Evolutionary conservation across 2,888 invertebrate genomes (phyloP), one percentile per base, ranked within the genome.

Genomic region (Cotesia congregata): DNA sequence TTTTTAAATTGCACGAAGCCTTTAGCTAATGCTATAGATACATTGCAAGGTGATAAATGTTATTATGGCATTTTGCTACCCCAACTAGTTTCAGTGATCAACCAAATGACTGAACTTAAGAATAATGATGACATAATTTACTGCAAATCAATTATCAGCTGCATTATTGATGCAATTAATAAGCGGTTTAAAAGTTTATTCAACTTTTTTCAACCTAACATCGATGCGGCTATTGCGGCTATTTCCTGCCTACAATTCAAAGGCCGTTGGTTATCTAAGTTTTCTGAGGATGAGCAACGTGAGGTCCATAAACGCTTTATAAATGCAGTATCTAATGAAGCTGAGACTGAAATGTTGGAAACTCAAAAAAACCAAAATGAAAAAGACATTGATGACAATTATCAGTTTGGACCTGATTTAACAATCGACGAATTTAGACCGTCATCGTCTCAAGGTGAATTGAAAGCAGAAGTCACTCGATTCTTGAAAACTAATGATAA

Each of bases 211-310:
- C 9, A 71, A 40, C 30, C 60, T n/a, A 39, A 73, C 6, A 61
- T 15, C 17, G 62, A 73, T n/a, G n/a, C n/a, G n/a, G n/a, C n/a
- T n/a, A n/a, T n/a, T 61, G 73, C 77, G 69, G 74, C 74, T 12
- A 38, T 77, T 15, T 64, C 74, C 0, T 74, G 74, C 74, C 77
- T 70, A 39, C 64, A 70, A 64, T 69, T 74, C 17, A 77, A 77
- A 74, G 74, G 73, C 5, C 74, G 69, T 69, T 74, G 77, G 77
- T 41, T 77, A 5, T n/a, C 62, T 41, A 41, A 40, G 7, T 73
- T 77, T 38, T 30, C 39, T 41, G 15, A 68, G 15, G 5, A 73
- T 15, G 40, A 7, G 5, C 73, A 73, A 40, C 73, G 73, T 64
- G 61, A 9, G 15, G 67, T 68, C 5, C 68, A 77, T 62, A 69